Conservation (phyloP, 2,888 invertebrate genomes). For the Hedychridium roseum region DNA sequence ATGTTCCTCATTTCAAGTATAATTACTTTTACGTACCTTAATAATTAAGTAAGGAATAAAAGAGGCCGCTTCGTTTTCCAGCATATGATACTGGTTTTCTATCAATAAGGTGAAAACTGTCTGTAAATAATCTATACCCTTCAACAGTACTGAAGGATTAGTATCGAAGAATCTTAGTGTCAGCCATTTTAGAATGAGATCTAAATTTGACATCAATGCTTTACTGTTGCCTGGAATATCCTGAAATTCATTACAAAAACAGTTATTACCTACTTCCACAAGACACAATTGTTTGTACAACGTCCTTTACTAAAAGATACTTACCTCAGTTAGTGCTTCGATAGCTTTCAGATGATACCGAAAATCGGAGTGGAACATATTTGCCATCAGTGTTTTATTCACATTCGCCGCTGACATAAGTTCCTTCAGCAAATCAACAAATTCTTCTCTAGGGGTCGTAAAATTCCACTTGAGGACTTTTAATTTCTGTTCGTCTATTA, state of each 20-base stretch:
- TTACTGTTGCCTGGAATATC: constrained; percentile 81
- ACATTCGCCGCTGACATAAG: constrained; percentile 90
- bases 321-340: constrained; percentile 81
- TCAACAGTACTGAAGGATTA: constrained; percentile 95
- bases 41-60: constrained; percentile 95
- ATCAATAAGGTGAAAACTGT: constrained; percentile 83
- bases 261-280: background rate
- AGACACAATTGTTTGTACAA: background rate
- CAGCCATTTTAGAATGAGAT: constrained; percentile 95
- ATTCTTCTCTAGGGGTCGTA: constrained; percentile 90
- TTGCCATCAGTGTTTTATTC: constrained; percentile 84
- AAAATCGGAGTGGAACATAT: constrained; percentile 96
- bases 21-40: constrained; percentile 71
- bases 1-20: background rate
- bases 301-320: constrained; percentile 11
- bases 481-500: constrained; percentile 92
- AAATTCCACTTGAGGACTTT: constrained; percentile 97
- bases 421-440: constrained; percentile 88
- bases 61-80: constrained; percentile 89
- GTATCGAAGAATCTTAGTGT: constrained; percentile 98
- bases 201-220: constrained; percentile 88
- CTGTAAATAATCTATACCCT: constrained; percentile 92
- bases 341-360: constrained; percentile 94
- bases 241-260: constrained; percentile 45
- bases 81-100: constrained; percentile 83